Conservation (phyloP, 2,888 invertebrate species). For the Lasioglossum calceatum region DNA sequence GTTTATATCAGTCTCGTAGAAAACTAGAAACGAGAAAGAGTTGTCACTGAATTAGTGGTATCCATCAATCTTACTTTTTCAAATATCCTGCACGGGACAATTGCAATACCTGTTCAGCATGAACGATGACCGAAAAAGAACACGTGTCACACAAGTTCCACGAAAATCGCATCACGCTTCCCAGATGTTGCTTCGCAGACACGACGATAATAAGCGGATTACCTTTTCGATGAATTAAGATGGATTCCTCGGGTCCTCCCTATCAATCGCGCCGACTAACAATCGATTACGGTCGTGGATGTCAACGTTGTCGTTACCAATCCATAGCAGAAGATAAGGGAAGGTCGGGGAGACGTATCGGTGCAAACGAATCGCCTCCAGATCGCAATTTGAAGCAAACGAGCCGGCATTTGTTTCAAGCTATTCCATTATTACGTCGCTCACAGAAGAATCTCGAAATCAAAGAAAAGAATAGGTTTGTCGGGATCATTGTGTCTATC, state of each 20-base stretch:
- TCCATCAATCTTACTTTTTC: too few relatives aligned
- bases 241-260: background rate
- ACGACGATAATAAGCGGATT: background rate
- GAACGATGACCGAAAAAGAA: background rate
- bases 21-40: too few relatives aligned
- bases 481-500: background rate
- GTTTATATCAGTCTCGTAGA: too few relatives aligned
- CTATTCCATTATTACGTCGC: constrained; percentile 19
- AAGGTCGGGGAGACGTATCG: constrained; percentile 30
- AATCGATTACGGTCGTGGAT: background rate
- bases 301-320: constrained; percentile 17
- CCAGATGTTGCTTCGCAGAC: background rate
- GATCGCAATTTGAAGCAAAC: constrained; percentile 27
- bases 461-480: background rate
- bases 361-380: constrained; percentile 21
- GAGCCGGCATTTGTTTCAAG: constrained; percentile 42
- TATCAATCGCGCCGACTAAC: background rate
- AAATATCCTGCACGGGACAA: background rate
- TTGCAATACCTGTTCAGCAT: background rate
- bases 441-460: background rate
- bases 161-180: background rate
- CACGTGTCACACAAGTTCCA: background rate
- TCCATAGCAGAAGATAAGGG: constrained; percentile 34
- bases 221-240: background rate
- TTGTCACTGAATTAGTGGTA: too few relatives aligned